Base-by-base conservation (phyloP, 1,140 invertebrate species). In the Drosophila nikananu region DNA sequence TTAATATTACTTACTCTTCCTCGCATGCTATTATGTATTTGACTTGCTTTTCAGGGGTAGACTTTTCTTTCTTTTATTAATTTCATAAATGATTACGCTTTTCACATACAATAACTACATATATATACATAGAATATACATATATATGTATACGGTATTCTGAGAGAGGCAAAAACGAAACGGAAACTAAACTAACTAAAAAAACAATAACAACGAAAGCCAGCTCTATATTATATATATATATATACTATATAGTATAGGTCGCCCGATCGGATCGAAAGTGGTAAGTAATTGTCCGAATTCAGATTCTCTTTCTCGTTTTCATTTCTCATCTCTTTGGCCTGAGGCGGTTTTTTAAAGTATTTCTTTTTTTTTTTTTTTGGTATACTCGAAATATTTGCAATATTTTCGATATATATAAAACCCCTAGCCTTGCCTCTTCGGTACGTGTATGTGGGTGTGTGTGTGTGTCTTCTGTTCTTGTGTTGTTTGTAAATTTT, bases 81-180 rank as follows among this genome's bases (percentile, higher is more conserved):
- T 49, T 72, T 73, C 44, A 72, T 59, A 51, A 73, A 73, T 73
- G 70, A 73, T 72, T 76, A 76, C 60, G 71, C 46, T 57, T 77
- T 76, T 58, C 74, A 77, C 74, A 77, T 77, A 76, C 72, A 77
- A 55, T 76, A 77, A 66, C 72, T 77, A 76, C 72, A 77, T 67
- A 77, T 66, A 76, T 76, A 73, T 74, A 76, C 70, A 75, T 76
- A 52, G 60, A 74, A 64, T 76, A 74, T 76, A 76, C 73, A 76
- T 76, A 76, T 76, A 58, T 76, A 74, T 75, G 70, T 51, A 63
- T 76, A 76, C 57, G 73, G 59, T 65, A 64, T 73, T 72, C 57
- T 59, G 72, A 76, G 74, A 66, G 61, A 66, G 61, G 27, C 44
- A 41, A 66, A 76, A 76, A 64, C 66, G 21, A 51, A 73, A 60